Base-by-base conservation (phyloP, 1,140 invertebrate species). In the Apis laboriosa region DNA sequence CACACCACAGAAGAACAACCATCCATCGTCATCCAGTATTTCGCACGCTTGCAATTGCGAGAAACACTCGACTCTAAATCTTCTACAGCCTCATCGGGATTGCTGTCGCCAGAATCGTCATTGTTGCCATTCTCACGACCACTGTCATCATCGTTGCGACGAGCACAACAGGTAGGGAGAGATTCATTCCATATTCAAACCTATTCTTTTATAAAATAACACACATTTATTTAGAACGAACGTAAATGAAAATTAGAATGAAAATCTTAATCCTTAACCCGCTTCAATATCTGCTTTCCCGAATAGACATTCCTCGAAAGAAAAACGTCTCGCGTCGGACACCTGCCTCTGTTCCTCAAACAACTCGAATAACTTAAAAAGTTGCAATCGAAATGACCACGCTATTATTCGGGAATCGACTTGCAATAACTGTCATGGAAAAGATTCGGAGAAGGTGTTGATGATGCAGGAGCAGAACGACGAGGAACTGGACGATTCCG, bases 401-500 rank as follows among this genome's bases (percentile, higher is more conserved):
- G 9, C 12, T 0, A 3, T 7, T 7, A 7, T 13, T 0, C 24
- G n/a, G 12, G 72, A 75, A 1, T 49, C 55, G 55, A 56, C 77
- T 56, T 87, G 76, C 60, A 53, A 43, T n/a, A 68, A 55, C 17
- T 83, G 79, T 51, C 66, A 34, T 55, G 51, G 24, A 53, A 86
- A 86, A 19, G 63, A 84, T 70, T 73, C 56, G 51, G 80, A 75
- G n/a, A 88, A 71, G 70, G 72, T 71, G 49, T 75, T 64, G 0
- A 49, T 49, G 2, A 51, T 71, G 55, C 64, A 72, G 13, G 84
- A 88, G 56, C 63, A 82, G 11, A 88, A 86, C 55, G 87, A 86
- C 58, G 82, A 90, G 1, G 84, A 89, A 1, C 34, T 58, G 11
- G 84, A 83, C 60, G 76, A 83, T 19, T 49, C 74, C 4, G 28